phyloP scores from a whole-genome alignment of 2,888 invertebrate genomes.

The Monopis laevigella region DNA sequence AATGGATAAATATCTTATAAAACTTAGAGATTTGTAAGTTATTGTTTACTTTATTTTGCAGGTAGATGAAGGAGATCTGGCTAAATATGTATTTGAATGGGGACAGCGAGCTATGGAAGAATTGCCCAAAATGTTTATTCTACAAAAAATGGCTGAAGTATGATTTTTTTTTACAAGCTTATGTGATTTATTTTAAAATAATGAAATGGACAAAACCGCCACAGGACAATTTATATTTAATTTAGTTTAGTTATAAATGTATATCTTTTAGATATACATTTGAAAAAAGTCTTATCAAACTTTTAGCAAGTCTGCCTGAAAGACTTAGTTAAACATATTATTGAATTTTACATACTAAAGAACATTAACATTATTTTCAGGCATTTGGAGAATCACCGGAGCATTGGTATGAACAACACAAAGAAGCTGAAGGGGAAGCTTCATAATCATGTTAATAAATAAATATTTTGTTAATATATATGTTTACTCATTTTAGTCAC shows the following conservation, averaged over 20 bases:
- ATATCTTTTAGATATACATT: too few species aligned
- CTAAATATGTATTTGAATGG: slow-evolving; percentile 55
- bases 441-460: too few species aligned
- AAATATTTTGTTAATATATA: too few species aligned
- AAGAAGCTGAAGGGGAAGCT: slow-evolving; percentile 31
- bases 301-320: too few species aligned
- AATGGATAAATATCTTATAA: background rate
- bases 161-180: background rate
- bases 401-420: slow-evolving; percentile 48
- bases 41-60: slow-evolving; percentile 24
- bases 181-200: too few species aligned
- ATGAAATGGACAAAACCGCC: too few species aligned
- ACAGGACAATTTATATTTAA: too few species aligned
- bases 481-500: too few species aligned
- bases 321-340: too few species aligned
- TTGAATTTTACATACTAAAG: too few species aligned
- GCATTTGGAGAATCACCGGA: slow-evolving; percentile 41
- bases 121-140: slow-evolving; percentile 45
- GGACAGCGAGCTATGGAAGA: slow-evolving; percentile 60
- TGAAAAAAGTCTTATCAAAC: too few species aligned
- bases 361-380: slow-evolving; percentile 31
- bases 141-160: slow-evolving; percentile 64
- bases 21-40: background rate
- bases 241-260: too few species aligned
- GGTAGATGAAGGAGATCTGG: slow-evolving; percentile 49